Evolutionary conservation across 2,113 vertebrate species (phyloP), one percentile per base, ranked within the genome.

Genomic region (Protobothrops flavoviridis): DNA sequence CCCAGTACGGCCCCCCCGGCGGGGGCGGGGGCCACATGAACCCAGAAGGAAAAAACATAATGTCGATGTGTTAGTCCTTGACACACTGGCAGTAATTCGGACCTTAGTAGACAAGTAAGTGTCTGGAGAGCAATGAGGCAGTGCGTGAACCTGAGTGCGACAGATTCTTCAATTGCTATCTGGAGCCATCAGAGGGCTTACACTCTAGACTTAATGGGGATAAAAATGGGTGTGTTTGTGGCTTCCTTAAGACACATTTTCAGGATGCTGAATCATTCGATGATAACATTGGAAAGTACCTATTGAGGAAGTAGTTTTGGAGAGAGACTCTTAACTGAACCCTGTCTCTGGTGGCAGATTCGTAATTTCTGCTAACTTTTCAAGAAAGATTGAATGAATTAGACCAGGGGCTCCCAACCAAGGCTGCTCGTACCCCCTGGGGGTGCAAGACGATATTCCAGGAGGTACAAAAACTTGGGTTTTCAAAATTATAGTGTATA

Each of bases 101-200:
- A 99, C 99, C 10, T 98, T 99, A 94, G 99, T 99, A 87, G 99
- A 99, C 98, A 99, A 99, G 99, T 99, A 98, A 99, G 99, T 98
- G 93, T 94, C 93, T 87, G 94, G 90, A 91, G 87, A 55, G 43
- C 64, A 90, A 23, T 85, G 91, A 93, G 94, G 89, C 93, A 21
- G 69, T 91, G 61, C 92, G 13, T 92, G 95, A 96, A 90, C 93
- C 90, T n/a, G 20, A 3, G 3, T 95, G 21, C 52, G 74, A 43
- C 48, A 59, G 93, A 52, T 85, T 26, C 21, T 7, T n/a, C 3
- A 52, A 2, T n/a, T 91, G 24, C 56, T 39, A 4, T 88, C 24
- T 48, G 43, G 5, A 26, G 0, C 55, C 11, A 20, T 24, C 43
- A 52, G 87, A 24, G 24, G 2, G 20, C 26, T 50, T 5, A 20